Base-by-base conservation (phyloP, 2,888 invertebrate species). In the Heliconius erato region DNA sequence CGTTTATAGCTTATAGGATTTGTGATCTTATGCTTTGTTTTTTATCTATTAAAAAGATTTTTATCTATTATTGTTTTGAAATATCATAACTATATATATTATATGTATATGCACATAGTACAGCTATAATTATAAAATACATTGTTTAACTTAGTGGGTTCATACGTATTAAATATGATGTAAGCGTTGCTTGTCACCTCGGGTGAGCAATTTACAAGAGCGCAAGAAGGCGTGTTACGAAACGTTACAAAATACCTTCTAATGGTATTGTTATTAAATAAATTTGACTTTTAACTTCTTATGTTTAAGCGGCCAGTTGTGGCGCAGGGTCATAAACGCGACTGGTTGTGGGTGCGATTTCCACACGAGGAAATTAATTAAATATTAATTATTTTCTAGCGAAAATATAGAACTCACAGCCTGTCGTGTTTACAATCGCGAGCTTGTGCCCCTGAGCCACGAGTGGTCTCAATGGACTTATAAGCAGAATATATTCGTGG, bases 131-230 rank as follows among this genome's bases (percentile, higher is more conserved):
- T 9, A 14, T 26, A 65, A 65, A 65, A 26, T 65, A 65, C 14
- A 14, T 65, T 65, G 26, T 65, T 3, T 32, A 74, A 9, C 2
- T 49, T 54, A 54, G 32, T 32, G 74, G 23, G 23, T 32, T 59
- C n/a, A n/a, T 59, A 59, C 59, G 35, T 14, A 74, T 63, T 74
- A 59, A 59, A 59, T 14, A 59, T 32, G 74, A 74, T n/a, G 74
- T 59, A 74, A 74, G n/a, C 74, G 23, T 74, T 74, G 54, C 59
- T 54, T n/a, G 74, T 59, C 74, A 59, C 74, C 23, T 59, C 54
- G 5, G 32, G 32, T 6, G 19, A 59, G 59, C 59, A 59, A 74
- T 32, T 74, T 59, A 74, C 59, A 35, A 74, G 59, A 74, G 74
- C 59, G 74, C n/a, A 59, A 74, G 35, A 59, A 11, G 7, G 59